phyloP scores from a whole-genome alignment of 2,113 vertebrate genomes.

The Tylochromis polylepis region DNA sequence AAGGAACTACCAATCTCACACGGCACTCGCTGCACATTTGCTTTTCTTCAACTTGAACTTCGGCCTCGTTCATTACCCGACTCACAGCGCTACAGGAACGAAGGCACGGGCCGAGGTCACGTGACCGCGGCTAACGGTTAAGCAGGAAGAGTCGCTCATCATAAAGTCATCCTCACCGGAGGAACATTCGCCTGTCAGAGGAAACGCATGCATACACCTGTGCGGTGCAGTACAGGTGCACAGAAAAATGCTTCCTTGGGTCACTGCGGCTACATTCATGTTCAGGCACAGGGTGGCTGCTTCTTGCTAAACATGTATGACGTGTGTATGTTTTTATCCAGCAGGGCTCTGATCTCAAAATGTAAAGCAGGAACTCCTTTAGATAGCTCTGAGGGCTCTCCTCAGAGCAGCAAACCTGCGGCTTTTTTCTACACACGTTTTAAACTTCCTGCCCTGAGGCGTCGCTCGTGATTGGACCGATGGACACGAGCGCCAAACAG shows the following conservation, averaged over 20 bases:
- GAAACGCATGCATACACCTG: not conserved
- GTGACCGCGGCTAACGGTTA: not conserved
- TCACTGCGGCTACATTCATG: not conserved
- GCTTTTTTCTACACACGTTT: not conserved
- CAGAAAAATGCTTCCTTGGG: not conserved
- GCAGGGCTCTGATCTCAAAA: not conserved
- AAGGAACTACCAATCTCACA: not conserved
- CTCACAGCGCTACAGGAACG: not conserved
- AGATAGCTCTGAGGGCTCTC: not conserved
- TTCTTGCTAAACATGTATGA: not conserved
- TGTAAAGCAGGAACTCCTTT: not conserved
- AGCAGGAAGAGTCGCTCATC: not conserved
- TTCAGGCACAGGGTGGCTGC: not conserved
- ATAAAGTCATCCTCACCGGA: not conserved
- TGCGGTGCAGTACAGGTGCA: too few relatives aligned
- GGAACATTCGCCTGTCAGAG: not conserved
- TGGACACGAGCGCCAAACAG: not conserved
- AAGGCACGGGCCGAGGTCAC: not conserved
- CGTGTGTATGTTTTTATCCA: not conserved
- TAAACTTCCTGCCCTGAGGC: not conserved
- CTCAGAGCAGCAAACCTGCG: not conserved
- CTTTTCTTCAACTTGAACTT: not conserved
- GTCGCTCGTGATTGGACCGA: not conserved
- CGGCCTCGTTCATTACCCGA: not conserved
- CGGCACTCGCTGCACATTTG: not conserved